Conservation (phyloP, 2,888 invertebrate species). For the Habroteleia sp. region DNA sequence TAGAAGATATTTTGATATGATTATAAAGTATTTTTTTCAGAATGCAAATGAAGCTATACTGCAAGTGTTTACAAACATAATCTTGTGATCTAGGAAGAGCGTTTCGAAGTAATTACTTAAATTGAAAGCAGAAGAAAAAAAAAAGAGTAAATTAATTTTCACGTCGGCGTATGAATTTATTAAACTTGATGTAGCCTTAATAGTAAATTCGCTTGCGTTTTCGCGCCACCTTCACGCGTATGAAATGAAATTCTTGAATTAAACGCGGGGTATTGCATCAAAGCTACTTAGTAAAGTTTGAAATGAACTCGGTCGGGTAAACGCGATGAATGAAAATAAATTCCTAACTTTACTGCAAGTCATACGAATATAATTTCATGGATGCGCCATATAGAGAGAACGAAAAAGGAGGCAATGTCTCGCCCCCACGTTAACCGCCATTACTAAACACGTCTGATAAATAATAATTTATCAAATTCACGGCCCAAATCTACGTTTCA, state of each 20-base stretch:
- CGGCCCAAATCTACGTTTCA: constrained; percentile 9
- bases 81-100: no score
- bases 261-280: constrained; percentile 15
- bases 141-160: no score
- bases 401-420: constrained; percentile 8
- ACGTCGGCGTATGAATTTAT: background rate
- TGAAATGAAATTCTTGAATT: constrained; percentile 20
- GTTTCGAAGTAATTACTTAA: no score
- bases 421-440: constrained; percentile 18
- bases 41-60: no score
- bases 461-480: constrained; percentile 42
- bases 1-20: no score
- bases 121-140: no score
- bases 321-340: constrained; percentile 40
- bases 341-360: constrained; percentile 40
- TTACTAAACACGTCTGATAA: constrained; percentile 42
- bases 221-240: constrained; percentile 1
- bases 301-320: constrained; percentile 19
- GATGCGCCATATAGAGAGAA: constrained; percentile 11
- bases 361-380: constrained; percentile 38
- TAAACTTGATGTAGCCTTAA: constrained; percentile 6
- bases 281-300: constrained; percentile 20
- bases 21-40: no score
- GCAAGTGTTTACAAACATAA: no score
- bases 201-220: background rate